Percentiles rank a stretch among this genome's conserved stretches.
phyloP scores from a whole-genome alignment of 1,140 invertebrate species.

The Stenopsyche tienmushanensis region DNA sequence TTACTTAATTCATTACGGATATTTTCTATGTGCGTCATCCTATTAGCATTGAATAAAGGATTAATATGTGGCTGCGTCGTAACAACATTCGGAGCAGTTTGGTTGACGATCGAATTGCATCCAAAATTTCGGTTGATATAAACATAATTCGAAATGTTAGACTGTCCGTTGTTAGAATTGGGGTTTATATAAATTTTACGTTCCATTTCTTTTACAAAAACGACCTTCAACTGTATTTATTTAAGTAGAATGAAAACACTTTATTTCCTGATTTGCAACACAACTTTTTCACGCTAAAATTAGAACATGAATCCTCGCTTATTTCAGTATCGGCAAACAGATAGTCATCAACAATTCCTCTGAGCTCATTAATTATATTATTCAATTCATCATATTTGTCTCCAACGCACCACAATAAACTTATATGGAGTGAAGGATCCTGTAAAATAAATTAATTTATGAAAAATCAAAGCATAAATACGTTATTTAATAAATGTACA shows the following conservation, averaged over 20 bases:
- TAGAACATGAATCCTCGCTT: conserved; percentile 41
- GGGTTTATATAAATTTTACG: not conserved
- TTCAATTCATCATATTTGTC: conserved; percentile 56
- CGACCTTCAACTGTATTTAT: too few species aligned
- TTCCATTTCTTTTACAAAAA: conserved; percentile 2
- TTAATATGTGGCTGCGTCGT: conserved; percentile 28
- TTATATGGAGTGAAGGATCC: conserved; percentile 71
- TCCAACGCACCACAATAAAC: conserved; percentile 66
- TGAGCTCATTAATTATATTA: conserved; percentile 48
- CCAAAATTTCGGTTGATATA: conserved; percentile 36
- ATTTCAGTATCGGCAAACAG: conserved; percentile 43
- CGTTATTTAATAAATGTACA: conserved; percentile 6
- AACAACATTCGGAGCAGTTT: not conserved
- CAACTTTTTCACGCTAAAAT: conserved; percentile 42
- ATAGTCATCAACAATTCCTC: conserved; percentile 48
- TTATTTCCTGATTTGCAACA: conserved; percentile 35
- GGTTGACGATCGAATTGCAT: conserved; percentile 16
- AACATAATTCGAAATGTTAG: conserved; percentile 10
- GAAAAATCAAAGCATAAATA: conserved; percentile 39
- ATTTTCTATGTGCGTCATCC: not conserved
- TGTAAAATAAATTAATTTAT: conserved; percentile 49
- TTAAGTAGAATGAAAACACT: too few species aligned
- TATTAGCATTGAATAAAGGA: conserved; percentile 24
- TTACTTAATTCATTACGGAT: not conserved
- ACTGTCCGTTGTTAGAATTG: not conserved